Conservation (phyloP, 2,888 invertebrate species). For the Cyclophora punctaria region DNA sequence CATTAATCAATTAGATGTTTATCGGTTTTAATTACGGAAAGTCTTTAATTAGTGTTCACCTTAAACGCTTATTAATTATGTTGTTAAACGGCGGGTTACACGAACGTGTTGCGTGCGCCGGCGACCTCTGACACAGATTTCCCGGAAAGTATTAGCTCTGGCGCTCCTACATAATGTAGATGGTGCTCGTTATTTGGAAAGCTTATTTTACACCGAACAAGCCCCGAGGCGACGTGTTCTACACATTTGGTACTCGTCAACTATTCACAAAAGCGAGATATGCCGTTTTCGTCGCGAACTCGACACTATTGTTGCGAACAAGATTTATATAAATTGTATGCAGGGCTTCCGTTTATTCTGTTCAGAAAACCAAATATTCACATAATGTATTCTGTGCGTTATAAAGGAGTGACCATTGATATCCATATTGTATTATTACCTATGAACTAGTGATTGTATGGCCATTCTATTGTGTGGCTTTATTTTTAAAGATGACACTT, state of each 20-base stretch:
- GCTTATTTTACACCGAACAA: constrained; percentile 43
- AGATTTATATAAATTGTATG: no score
- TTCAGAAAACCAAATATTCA: no score
- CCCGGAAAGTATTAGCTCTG: constrained; percentile 49
- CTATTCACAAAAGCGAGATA: constrained; percentile 13
- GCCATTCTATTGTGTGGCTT: no score
- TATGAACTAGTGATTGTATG: no score
- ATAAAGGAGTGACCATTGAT: no score
- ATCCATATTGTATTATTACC: no score
- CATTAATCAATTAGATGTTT: constrained; percentile 39
- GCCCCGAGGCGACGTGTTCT: constrained; percentile 32
- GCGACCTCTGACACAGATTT: constrained; percentile 54
- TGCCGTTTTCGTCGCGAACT: background rate
- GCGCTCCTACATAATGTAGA: constrained; percentile 36
- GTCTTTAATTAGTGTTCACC: constrained; percentile 46
- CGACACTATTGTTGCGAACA: no score
- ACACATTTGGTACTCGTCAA: constrained; percentile 32
- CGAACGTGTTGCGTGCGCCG: constrained; percentile 42
- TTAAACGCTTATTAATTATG: constrained; percentile 53
- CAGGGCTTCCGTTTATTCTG: no score
- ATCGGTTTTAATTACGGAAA: constrained; percentile 46
- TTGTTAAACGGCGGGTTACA: constrained; percentile 41
- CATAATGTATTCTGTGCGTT: no score
- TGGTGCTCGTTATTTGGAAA: constrained; percentile 56
- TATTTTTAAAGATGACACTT: no score